Percentiles rank a stretch among this genome's conserved stretches.
Evolutionary conservation across 2,888 invertebrate species (phyloP).

Genomic region (Myopa tessellatipennis): DNA sequence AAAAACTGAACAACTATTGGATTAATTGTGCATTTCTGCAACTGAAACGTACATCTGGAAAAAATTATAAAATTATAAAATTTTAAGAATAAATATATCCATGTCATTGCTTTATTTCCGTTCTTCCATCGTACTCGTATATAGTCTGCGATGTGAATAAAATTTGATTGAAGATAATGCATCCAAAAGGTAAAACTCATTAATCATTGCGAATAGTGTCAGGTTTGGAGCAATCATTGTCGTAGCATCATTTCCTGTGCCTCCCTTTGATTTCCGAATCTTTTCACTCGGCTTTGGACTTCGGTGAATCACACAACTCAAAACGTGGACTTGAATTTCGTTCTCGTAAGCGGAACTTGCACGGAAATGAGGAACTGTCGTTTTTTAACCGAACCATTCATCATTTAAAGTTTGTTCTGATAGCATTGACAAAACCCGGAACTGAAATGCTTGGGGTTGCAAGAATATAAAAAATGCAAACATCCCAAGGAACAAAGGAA

Average conservation of each 20-base stretch:
- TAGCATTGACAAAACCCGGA: background rate
- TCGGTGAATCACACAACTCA: background rate
- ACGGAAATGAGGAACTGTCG: constrained; percentile 66
- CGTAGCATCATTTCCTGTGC: constrained; percentile 47
- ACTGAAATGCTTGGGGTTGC: background rate
- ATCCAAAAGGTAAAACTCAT: constrained; percentile 49
- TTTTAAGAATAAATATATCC: too few relatives aligned
- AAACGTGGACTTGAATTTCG: background rate
- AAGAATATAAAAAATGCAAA: background rate
- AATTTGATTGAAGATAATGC: constrained; percentile 43
- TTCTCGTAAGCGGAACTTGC: constrained; percentile 44
- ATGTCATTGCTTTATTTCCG: too few relatives aligned
- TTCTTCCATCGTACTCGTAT: background rate
- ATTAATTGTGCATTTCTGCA: too few relatives aligned
- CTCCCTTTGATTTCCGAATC: constrained; percentile 5
- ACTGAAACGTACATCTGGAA: too few relatives aligned
- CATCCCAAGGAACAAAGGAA: background rate
- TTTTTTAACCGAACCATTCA: constrained; percentile 64
- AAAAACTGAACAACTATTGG: too few relatives aligned
- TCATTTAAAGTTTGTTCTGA: constrained; percentile 49
- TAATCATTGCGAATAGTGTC: constrained; percentile 53
- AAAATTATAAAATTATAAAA: too few relatives aligned
- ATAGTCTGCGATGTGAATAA: constrained; percentile 35
- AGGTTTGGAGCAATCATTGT: constrained; percentile 29
- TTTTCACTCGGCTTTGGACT: background rate